Conservation (phyloP, 2,888 invertebrate genomes). For the Capitulum mitella region DNA sequence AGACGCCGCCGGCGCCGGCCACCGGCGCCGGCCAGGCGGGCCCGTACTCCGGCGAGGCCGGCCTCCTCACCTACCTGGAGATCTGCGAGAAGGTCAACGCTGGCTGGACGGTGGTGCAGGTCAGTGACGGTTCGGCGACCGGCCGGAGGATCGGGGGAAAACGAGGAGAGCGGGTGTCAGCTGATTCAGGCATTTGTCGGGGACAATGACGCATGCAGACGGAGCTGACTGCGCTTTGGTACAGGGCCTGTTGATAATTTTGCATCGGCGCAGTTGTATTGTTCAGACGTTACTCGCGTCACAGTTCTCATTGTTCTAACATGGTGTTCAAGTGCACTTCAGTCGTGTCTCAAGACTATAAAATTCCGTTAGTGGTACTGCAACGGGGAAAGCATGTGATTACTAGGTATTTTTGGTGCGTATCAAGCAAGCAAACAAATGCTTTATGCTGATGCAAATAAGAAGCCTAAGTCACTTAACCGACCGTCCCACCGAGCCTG, state of each 20-base stretch:
- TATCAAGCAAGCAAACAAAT: too few species aligned
- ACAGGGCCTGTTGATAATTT: background rate
- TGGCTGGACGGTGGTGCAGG: conserved; percentile 31
- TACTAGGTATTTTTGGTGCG: too few species aligned
- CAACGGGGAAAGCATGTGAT: too few species aligned
- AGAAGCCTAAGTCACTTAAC: too few species aligned
- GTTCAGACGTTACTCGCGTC: too few species aligned
- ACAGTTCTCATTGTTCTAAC: too few species aligned
- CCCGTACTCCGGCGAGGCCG: conserved; percentile 23
- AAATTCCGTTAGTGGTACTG: too few species aligned
- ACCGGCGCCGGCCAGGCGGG: conserved; percentile 27
- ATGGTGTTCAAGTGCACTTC: too few species aligned
- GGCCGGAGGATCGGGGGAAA: background rate
- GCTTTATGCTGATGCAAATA: too few species aligned
- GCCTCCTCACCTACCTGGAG: conserved; percentile 28
- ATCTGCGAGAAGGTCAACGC: conserved; percentile 29
- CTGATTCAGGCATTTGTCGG: background rate
- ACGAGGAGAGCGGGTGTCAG: conserved; percentile 30
- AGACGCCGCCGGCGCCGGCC: background rate
- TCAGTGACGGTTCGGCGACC: background rate
- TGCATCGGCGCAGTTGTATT: conserved; percentile 30
- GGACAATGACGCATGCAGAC: too few species aligned
- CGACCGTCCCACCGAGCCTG: too few species aligned
- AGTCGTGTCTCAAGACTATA: too few species aligned
- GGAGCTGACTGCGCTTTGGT: conserved; percentile 5